Percentiles rank a stretch among this genome's conserved stretches.
Conservation (phyloP, 2,888 invertebrate species). For the Philhelius pedissequus region DNA sequence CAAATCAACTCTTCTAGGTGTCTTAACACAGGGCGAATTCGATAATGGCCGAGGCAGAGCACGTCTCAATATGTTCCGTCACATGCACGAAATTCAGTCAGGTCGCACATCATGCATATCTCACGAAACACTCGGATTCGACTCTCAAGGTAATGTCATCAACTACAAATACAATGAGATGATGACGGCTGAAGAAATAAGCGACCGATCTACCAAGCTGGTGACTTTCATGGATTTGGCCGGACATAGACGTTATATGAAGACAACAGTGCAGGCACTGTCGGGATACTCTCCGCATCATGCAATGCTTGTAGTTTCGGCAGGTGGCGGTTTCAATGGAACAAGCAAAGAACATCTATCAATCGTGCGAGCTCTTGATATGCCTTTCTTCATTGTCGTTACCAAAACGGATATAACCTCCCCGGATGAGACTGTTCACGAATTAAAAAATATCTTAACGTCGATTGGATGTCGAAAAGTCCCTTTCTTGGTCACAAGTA, state of each 20-base stretch:
- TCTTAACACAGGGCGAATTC: constrained; percentile 95
- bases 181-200: constrained; percentile 95
- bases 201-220: constrained; percentile 93
- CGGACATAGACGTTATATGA: constrained; percentile 96
- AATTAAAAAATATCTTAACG: constrained; percentile 83
- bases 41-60: constrained; percentile 98
- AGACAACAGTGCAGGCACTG: constrained; percentile 96
- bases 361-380: constrained; percentile 87
- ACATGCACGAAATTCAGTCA: constrained; percentile 96
- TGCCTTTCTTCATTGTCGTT: constrained; percentile 95
- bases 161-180: constrained; percentile 93
- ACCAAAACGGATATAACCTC: constrained; percentile 95
- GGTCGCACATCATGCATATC: constrained; percentile 97
- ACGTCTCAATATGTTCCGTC: constrained; percentile 95
- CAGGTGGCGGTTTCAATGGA: constrained; percentile 88
- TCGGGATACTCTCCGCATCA: constrained; percentile 96
- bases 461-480: constrained; percentile 84
- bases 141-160: constrained; percentile 89
- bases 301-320: constrained; percentile 91
- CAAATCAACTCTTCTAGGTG: constrained; percentile 97
- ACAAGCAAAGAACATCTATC: constrained; percentile 95
- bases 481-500: constrained; percentile 83
- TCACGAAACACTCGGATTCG: constrained; percentile 98
- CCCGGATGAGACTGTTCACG: constrained; percentile 80
- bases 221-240: constrained; percentile 97